These are phyloP conservation scores for Callipepla californica DNA, from an alignment of 2,113 vertebrate species.

Conservation along the genomic window DNA sequence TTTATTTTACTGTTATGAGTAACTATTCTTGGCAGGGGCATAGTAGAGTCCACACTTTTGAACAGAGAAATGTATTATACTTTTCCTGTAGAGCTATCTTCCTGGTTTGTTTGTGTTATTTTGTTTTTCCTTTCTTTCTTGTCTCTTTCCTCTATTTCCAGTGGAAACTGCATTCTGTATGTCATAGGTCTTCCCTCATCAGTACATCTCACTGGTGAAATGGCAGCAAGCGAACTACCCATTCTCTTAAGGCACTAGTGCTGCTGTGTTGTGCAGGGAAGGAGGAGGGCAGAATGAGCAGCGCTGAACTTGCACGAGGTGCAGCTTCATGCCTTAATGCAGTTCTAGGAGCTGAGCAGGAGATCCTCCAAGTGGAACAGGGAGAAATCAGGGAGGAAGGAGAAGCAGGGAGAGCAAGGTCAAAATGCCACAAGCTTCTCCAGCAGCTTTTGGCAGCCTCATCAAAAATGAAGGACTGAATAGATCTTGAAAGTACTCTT, in stretches of 20 bases:
- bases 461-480: background rate
- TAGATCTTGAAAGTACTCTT: background rate
- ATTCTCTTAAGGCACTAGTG: background rate
- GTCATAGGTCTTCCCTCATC: background rate
- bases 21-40: background rate
- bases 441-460: background rate
- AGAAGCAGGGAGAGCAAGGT: background rate
- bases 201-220: background rate
- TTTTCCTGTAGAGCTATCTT: background rate
- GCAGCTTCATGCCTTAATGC: background rate
- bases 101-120: background rate
- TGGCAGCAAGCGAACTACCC: background rate
- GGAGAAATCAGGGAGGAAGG: background rate
- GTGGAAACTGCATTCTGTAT: background rate
- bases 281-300: background rate
- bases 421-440: background rate
- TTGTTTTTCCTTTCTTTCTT: too few relatives aligned
- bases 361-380: background rate
- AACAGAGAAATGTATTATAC: background rate
- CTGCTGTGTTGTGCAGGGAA: background rate
- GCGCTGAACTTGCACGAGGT: background rate
- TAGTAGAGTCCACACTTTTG: background rate
- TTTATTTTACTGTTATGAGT: background rate
- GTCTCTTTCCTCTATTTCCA: background rate
- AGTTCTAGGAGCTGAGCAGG: fast-evolving